Percentiles rank a stretch among this genome's conserved stretches.
Evolutionary conservation across 2,113 vertebrate genomes (phyloP).

Genomic region (Rhea americana): DNA sequence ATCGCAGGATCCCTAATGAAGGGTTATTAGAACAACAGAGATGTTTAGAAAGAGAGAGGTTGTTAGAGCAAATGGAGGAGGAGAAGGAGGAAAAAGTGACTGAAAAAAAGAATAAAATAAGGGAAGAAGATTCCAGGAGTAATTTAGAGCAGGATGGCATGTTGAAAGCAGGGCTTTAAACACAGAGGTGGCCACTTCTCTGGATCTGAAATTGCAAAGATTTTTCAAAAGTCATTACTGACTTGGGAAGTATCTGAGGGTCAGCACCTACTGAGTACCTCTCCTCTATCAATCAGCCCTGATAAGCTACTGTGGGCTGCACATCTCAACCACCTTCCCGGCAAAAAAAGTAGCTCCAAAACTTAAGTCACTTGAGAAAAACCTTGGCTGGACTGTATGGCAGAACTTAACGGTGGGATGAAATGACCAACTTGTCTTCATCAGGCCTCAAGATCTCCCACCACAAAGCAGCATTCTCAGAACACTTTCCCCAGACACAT

Average conservation of each 20-base stretch:
- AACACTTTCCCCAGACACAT: constrained; percentile 22
- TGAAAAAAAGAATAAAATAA: not conserved
- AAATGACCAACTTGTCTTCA: constrained; percentile 48
- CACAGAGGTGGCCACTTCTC: not conserved
- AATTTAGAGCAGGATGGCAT: not conserved
- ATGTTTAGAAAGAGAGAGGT: not conserved
- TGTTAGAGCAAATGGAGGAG: constrained; percentile 24
- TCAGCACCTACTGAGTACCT: not conserved
- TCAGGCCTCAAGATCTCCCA: not conserved
- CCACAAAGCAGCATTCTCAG: constrained; percentile 52
- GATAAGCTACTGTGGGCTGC: not conserved
- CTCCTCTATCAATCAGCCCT: not conserved
- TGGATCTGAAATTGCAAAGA: not conserved
- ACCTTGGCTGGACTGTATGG: not conserved
- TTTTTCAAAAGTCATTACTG: not conserved
- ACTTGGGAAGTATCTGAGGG: not conserved
- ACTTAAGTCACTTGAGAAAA: not conserved
- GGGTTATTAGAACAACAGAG: not conserved
- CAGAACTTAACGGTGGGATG: not conserved
- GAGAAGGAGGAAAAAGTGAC: not conserved
- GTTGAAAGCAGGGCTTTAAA: not conserved
- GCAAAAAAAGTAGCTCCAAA: not conserved
- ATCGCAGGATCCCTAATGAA: not conserved
- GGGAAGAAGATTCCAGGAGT: not conserved
- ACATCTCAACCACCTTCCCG: constrained; percentile 5